Evolutionary conservation across 2,888 invertebrate genomes (phyloP), one percentile per base, ranked within the genome.

Genomic region (Platycnemis pennipes): DNA sequence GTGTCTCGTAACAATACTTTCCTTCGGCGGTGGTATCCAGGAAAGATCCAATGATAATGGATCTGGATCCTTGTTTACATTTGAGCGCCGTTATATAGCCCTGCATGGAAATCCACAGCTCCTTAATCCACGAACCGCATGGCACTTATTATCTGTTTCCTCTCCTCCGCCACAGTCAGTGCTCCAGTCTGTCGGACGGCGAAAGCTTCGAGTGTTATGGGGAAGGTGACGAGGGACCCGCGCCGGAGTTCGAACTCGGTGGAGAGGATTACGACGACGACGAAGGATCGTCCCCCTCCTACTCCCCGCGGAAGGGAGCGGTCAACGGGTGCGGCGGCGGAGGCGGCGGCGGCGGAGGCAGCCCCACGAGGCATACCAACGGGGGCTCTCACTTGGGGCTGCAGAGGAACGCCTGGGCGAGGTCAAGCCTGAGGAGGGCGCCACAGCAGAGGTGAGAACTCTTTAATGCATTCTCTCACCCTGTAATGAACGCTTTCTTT

Each of bases 121-220:
- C n/a, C n/a, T n/a, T n/a, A n/a, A n/a, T n/a, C n/a, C n/a, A n/a
- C n/a, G n/a, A n/a, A n/a, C n/a, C n/a, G n/a, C n/a, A n/a, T n/a
- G n/a, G n/a, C n/a, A n/a, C n/a, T n/a, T 53, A 63, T 26, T 63
- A 63, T 63, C 26, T n/a, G 1, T 5, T 91, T 22, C 19, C 22
- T 63, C n/a, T 37, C 69, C 31, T 4, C 49, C 53, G 56, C n/a
- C 44, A 96, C 95, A 97, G 97, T 95, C 97, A 97, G 95, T 97
- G 97, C 95, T 97, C 97, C 85, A 96, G 96, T 94, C 97, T 98
- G 95, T 98, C 98, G 7, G 98, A 98, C 96, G 98, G 98, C 22
- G 98, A 98, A 96, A 98, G 98, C 96, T 98, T 98, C 96, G 98
- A 98, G 96, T 98, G 98, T 96, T 98, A 98, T 96, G 98, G 98